Percentiles rank a stretch among this genome's conserved stretches.
Conservation (phyloP, 2,888 invertebrate genomes). For the Hydriomena furcata region DNA sequence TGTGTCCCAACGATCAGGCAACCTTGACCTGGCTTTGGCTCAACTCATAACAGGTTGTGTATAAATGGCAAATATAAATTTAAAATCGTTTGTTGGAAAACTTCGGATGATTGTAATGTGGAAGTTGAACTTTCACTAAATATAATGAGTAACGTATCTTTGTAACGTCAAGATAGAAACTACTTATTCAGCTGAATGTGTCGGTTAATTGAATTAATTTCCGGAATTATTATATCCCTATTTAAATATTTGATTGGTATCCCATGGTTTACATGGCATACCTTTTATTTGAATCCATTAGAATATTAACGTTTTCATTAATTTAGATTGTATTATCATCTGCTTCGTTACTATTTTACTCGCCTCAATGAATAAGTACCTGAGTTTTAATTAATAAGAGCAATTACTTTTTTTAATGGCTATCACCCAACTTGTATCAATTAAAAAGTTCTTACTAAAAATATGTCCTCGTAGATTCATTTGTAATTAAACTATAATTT, state of each 20-base stretch:
- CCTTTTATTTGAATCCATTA: conserved; percentile 19
- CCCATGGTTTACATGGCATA: conserved; percentile 14
- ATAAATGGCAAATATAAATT: not conserved
- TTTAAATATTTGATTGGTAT: conserved; percentile 30
- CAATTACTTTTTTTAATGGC: conserved; percentile 15
- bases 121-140: no score
- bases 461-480: no score
- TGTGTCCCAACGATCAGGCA: conserved; percentile 4
- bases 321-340: conserved; percentile 25
- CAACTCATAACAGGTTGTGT: conserved; percentile 3
- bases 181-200: not conserved
- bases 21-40: conserved; percentile 17
- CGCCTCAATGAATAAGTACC: not conserved
- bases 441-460: not conserved
- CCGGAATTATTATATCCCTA: conserved; percentile 9
- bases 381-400: conserved; percentile 23
- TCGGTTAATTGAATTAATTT: conserved; percentile 1
- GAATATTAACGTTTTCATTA: conserved; percentile 32
- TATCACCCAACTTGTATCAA: no score
- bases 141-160: no score
- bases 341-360: conserved; percentile 16
- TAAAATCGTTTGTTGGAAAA: conserved; percentile 1
- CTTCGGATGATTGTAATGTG: not conserved
- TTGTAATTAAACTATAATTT: no score
- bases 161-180: no score